phyloP scores from a whole-genome alignment of 2,888 invertebrate species.

The Homarus gammarus region DNA sequence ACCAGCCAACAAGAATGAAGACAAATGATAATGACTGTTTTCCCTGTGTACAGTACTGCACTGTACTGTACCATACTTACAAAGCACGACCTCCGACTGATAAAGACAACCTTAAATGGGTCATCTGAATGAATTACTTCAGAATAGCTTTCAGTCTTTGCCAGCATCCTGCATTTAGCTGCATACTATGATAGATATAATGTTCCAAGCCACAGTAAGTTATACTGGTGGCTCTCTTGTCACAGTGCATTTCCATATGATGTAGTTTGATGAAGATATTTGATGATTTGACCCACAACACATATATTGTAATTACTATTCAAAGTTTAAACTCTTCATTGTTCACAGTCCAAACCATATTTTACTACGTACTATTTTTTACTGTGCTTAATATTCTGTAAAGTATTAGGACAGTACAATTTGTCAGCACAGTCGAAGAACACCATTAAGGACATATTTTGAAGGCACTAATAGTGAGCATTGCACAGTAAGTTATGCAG shows the following conservation, averaged over 20 bases:
- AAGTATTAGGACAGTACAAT: neutral
- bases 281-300: too few relatives aligned
- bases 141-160: neutral
- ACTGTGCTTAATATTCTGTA: neutral
- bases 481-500: neutral
- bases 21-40: neutral
- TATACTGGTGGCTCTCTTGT: too few relatives aligned
- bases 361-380: neutral
- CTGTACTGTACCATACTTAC: too few relatives aligned
- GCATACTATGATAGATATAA: neutral
- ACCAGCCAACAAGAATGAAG: neutral
- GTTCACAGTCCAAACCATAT: neutral
- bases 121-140: neutral
- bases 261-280: too few relatives aligned
- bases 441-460: neutral
- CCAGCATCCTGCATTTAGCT: neutral
- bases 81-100: too few relatives aligned
- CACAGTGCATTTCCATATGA: too few relatives aligned
- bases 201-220: too few relatives aligned
- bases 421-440: neutral
- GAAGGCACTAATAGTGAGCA: neutral
- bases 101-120: too few relatives aligned
- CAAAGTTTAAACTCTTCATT: neutral
- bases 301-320: too few relatives aligned
- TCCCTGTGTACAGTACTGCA: neutral